Base-by-base conservation (phyloP, 2,888 invertebrate genomes). In the Cerceris ruficornis region DNA sequence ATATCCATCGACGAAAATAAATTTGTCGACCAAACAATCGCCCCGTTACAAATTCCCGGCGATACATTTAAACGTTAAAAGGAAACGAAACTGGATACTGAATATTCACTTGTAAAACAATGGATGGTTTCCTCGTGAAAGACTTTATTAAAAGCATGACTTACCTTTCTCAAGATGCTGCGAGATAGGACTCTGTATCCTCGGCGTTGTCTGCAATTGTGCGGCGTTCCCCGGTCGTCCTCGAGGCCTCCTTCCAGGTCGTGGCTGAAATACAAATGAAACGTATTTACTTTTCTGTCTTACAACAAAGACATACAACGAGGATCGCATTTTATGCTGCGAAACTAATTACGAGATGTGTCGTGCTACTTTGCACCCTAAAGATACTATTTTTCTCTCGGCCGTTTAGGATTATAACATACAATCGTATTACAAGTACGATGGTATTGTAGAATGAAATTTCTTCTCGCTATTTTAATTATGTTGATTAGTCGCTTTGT, bases 81-180 rank as follows among this genome's bases (percentile, higher is more conserved):
- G 28, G 28, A 28, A 28, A 28, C 28, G 28, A 28, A 28, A 28
- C 28, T 28, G 28, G 28, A 28, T 28, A 28, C 28, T 28, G 28
- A 46, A 46, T 46, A 46, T 46, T 46, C 46, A 11, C 8, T 11
- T 8, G 11, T 11, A 46, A 11, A 11, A 11, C 46, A 46, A 46
- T 11, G 46, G 46, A 11, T 11, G 46, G 9, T 54, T n/a, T 54
- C 14, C 54, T 13, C n/a, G 15, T 54, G 13, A n/a, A n/a, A 54
- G 46, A 46, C 11, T 13, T 57, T 28, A 58, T 46, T 61, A 17
- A 57, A 42, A 54, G 13, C 15, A 60, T 62, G 61, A 75, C 88
- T 81, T 76, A 91, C 92, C 92, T 91, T 91, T 92, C 75, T 91
- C 92, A 54, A 90, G 87, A 74, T 91, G 91, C 81, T 90, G 92